These are phyloP conservation scores for Mallateleia sp. DNA, from an alignment of 2,888 invertebrate genomes.

Conservation along the genomic window DNA sequence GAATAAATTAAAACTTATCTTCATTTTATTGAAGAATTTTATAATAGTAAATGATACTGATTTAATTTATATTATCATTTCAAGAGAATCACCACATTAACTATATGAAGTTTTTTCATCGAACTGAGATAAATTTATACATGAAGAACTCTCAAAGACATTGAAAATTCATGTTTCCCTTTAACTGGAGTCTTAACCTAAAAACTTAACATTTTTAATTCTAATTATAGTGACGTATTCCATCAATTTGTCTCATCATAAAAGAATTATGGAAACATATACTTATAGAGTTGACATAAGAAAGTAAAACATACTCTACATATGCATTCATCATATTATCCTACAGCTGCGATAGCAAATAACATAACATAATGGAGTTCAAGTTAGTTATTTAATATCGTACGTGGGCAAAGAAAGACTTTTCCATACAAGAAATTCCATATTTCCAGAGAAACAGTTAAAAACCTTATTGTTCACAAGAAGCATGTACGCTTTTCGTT, in stretches of 20 bases:
- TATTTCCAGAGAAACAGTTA: slow-evolving; percentile 68
- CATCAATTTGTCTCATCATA: neutral
- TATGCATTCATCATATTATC: slow-evolving; percentile 9
- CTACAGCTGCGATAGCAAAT: neutral
- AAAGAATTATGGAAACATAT: neutral
- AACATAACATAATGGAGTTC: slow-evolving; percentile 26
- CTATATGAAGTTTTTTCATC: neutral
- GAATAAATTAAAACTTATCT: too few relatives aligned
- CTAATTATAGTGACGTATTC: neutral
- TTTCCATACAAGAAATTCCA: slow-evolving; percentile 34
- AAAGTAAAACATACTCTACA: slow-evolving; percentile 9
- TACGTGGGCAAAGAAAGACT: slow-evolving; percentile 23
- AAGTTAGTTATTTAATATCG: slow-evolving; percentile 40
- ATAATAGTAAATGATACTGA: too few relatives aligned
- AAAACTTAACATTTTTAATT: neutral
- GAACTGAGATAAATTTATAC: neutral
- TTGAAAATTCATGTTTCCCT: neutral
- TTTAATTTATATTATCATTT: too few relatives aligned
- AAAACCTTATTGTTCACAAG: slow-evolving; percentile 62
- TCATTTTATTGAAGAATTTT: too few relatives aligned
- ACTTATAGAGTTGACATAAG: neutral
- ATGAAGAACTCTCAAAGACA: neutral
- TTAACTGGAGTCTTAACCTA: neutral
- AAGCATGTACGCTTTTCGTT: slow-evolving; percentile 59
- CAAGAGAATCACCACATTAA: too few relatives aligned